Evolutionary conservation across 2,888 invertebrate genomes (phyloP).

Genomic region (Heliconius hortense): DNA sequence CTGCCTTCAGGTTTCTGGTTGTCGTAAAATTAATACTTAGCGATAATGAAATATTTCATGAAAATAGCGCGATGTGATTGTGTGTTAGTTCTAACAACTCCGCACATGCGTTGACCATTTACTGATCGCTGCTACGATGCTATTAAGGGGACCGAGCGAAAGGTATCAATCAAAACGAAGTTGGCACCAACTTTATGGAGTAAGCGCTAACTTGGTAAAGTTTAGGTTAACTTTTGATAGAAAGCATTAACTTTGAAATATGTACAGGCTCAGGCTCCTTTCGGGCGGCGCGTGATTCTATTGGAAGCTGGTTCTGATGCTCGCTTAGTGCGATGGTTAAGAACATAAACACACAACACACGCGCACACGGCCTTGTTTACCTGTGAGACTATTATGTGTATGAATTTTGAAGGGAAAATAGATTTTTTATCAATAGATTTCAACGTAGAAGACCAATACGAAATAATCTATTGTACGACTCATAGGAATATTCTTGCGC

Average conservation of each 20-base stretch:
- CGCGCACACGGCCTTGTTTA: constrained; percentile 65
- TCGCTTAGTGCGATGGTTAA: constrained; percentile 62
- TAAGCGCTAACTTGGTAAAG: constrained; percentile 19
- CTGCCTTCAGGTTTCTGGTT: constrained; percentile 74
- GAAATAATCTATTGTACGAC: not conserved
- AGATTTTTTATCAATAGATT: not conserved
- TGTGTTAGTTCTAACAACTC: constrained; percentile 74
- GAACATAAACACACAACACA: constrained; percentile 76
- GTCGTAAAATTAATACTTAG: constrained; percentile 66
- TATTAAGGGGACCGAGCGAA: constrained; percentile 43
- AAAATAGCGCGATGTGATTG: constrained; percentile 64
- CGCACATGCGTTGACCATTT: constrained; percentile 55
- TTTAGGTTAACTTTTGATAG: constrained; percentile 20
- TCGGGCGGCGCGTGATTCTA: constrained; percentile 50
- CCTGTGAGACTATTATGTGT: constrained; percentile 60
- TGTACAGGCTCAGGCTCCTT: constrained; percentile 43
- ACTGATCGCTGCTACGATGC: constrained; percentile 47
- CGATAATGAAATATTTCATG: constrained; percentile 46
- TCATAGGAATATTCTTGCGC: constrained; percentile 2
- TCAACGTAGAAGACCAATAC: no score
- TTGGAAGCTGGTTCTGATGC: constrained; percentile 50
- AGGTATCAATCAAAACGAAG: constrained; percentile 20
- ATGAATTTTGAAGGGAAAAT: not conserved
- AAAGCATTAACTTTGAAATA: constrained; percentile 30
- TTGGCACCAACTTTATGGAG: constrained; percentile 15